Percentiles rank a stretch among this genome's conserved stretches.
phyloP scores from a whole-genome alignment of 2,888 invertebrate species.

The Melieria crassipennis region DNA sequence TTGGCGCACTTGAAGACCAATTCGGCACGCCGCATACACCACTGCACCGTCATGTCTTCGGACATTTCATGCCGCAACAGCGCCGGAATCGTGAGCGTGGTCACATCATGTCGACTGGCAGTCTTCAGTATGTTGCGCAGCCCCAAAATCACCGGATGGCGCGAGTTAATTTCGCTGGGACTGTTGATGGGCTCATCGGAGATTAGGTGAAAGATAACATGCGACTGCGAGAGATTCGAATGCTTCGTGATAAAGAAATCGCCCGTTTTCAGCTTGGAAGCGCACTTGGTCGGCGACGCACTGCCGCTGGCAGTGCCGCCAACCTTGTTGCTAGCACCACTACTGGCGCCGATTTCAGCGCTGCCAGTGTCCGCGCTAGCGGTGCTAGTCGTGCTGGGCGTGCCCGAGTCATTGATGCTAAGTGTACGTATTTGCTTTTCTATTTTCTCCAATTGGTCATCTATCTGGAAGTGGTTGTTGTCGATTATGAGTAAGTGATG shows the following conservation, averaged over 20 bases:
- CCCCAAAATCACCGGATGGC: slow-evolving; percentile 95
- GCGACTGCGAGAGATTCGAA: slow-evolving; percentile 93
- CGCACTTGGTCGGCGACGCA: slow-evolving; percentile 61
- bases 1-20: slow-evolving; percentile 98
- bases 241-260: slow-evolving; percentile 89
- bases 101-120: slow-evolving; percentile 94
- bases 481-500: neutral
- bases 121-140: slow-evolving; percentile 93
- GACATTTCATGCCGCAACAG: slow-evolving; percentile 92
- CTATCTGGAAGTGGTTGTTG: slow-evolving; percentile 68
- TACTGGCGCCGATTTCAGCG: slow-evolving; percentile 34
- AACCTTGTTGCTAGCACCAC: slow-evolving; percentile 7
- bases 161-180: slow-evolving; percentile 89
- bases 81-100: slow-evolving; percentile 91
- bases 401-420: slow-evolving; percentile 46
- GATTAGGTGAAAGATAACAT: slow-evolving; percentile 95
- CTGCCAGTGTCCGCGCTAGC: slow-evolving; percentile 37
- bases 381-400: slow-evolving; percentile 47
- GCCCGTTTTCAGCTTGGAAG: slow-evolving; percentile 76
- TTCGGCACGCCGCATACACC: slow-evolving; percentile 97
- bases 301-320: slow-evolving; percentile 40
- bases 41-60: slow-evolving; percentile 95
- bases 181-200: slow-evolving; percentile 78
- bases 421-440: slow-evolving; percentile 69
- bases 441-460: slow-evolving; percentile 83